Conservation (phyloP, 2,888 invertebrate species). For the Leucophora obtusa region DNA sequence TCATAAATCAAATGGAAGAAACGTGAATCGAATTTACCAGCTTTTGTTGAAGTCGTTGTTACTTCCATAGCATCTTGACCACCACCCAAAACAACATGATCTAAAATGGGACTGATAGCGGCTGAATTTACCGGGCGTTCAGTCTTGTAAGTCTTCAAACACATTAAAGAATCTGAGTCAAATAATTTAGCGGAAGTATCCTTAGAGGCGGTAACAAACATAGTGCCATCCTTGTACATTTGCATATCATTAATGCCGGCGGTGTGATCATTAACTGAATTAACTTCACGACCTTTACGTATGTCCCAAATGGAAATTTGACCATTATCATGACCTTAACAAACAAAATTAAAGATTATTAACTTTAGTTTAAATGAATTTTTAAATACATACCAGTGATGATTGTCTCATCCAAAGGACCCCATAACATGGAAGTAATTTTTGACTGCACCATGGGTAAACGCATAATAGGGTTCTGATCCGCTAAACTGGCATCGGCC, state of each 20-base stretch:
- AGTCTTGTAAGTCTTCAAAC: constrained; percentile 96
- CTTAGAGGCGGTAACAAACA: constrained; percentile 98
- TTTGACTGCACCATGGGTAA: constrained; percentile 90
- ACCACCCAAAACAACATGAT: constrained; percentile 98
- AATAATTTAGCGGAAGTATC: constrained; percentile 97
- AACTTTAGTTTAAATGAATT: background rate
- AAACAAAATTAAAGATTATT: background rate
- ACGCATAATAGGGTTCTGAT: constrained; percentile 86
- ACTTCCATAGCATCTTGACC: constrained; percentile 99
- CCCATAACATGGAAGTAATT: constrained; percentile 96
- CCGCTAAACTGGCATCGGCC: constrained; percentile 84
- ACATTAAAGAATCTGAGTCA: constrained; percentile 91
- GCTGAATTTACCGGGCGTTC: constrained; percentile 99
- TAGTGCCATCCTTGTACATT: constrained; percentile 92
- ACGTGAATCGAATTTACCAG: constrained; percentile 97
- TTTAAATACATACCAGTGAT: constrained; percentile 82
- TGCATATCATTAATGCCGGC: constrained; percentile 97
- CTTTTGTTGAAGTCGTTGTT: constrained; percentile 94
- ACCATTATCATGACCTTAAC: constrained; percentile 91
- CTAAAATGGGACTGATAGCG: constrained; percentile 94
- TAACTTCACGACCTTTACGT: constrained; percentile 89
- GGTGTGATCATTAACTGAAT: constrained; percentile 89
- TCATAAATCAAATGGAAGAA: constrained; percentile 98
- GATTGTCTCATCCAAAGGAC: constrained; percentile 92
- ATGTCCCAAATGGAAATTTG: constrained; percentile 96